Conservation (phyloP, 2,888 invertebrate genomes). For the Rapana venosa region DNA sequence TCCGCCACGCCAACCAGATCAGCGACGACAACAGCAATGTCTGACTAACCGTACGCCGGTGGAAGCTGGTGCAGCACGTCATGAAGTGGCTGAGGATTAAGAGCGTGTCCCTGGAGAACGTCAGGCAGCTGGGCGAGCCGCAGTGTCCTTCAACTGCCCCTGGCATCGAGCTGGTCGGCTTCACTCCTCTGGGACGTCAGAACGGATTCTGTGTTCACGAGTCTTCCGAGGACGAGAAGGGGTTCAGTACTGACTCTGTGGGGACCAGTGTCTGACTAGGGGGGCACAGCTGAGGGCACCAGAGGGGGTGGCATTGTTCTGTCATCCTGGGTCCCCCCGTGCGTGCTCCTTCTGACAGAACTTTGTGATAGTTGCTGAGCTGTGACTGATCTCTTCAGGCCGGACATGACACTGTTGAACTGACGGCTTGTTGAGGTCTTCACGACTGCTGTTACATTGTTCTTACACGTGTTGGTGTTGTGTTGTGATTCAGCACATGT, state of each 20-base stretch:
- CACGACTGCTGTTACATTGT: slow-evolving; percentile 11
- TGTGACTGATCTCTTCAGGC: background rate
- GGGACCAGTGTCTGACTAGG: slow-evolving; percentile 38
- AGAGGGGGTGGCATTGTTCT: background rate
- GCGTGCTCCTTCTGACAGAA: background rate
- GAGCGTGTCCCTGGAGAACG: slow-evolving; percentile 59
- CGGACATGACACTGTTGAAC: background rate
- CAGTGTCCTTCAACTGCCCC: slow-evolving; percentile 22
- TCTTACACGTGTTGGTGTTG: slow-evolving; percentile 10
- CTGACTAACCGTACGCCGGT: slow-evolving; percentile 72
- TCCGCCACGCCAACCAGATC: slow-evolving; percentile 72
- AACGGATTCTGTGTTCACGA: slow-evolving; percentile 52
- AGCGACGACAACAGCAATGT: slow-evolving; percentile 75
- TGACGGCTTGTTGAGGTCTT: background rate
- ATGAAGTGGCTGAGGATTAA: slow-evolving; percentile 67
- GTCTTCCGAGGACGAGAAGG: slow-evolving; percentile 46
- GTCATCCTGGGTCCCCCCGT: background rate
- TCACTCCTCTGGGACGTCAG: slow-evolving; percentile 48
- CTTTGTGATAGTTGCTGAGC: background rate
- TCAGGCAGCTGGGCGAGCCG: slow-evolving; percentile 48
- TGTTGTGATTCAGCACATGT: background rate
- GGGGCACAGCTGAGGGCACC: background rate
- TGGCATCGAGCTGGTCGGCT: slow-evolving; percentile 52
- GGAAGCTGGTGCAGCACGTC: slow-evolving; percentile 56
- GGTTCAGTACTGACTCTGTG: slow-evolving; percentile 37